These are phyloP conservation scores for Drosophila hamatofila DNA, from an alignment of 2,888 invertebrate species.

Conservation along the genomic window DNA sequence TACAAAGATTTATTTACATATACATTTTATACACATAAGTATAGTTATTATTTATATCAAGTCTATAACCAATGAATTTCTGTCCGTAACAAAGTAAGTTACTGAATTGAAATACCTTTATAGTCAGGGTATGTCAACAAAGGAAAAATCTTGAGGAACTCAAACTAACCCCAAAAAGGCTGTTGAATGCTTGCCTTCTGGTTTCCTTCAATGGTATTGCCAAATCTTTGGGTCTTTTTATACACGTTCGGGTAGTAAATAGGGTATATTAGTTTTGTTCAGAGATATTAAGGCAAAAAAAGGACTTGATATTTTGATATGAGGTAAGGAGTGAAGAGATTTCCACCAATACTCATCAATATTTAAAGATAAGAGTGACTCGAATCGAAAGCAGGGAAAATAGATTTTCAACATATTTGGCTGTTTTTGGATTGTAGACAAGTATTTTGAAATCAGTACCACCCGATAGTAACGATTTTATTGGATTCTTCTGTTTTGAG, in stretches of 20 bases:
- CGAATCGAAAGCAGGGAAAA: neutral
- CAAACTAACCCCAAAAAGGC: slow-evolving; percentile 64
- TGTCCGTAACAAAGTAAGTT: neutral
- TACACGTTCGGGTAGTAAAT: neutral
- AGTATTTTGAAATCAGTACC: neutral
- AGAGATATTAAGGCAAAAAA: neutral
- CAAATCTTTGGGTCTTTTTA: slow-evolving; percentile 37
- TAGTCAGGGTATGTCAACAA: neutral
- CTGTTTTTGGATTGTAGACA: neutral
- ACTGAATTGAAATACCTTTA: neutral
- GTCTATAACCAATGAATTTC: too few relatives aligned
- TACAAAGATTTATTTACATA: too few relatives aligned
- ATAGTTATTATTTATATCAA: too few relatives aligned
- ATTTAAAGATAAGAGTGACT: neutral
- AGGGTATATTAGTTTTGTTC: neutral
- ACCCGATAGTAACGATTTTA: slow-evolving; percentile 28
- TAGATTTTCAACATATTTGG: neutral
- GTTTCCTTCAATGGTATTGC: slow-evolving; percentile 39
- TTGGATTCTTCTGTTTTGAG: slow-evolving; percentile 35
- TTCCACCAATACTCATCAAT: neutral
- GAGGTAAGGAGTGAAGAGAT: too few relatives aligned
- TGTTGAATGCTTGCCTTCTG: slow-evolving; percentile 28
- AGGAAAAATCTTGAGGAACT: slow-evolving; percentile 40
- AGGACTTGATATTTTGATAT: too few relatives aligned
- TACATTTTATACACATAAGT: too few relatives aligned